Conservation (phyloP, 1,140 invertebrate species). For the Aphelinus atriplicis region DNA sequence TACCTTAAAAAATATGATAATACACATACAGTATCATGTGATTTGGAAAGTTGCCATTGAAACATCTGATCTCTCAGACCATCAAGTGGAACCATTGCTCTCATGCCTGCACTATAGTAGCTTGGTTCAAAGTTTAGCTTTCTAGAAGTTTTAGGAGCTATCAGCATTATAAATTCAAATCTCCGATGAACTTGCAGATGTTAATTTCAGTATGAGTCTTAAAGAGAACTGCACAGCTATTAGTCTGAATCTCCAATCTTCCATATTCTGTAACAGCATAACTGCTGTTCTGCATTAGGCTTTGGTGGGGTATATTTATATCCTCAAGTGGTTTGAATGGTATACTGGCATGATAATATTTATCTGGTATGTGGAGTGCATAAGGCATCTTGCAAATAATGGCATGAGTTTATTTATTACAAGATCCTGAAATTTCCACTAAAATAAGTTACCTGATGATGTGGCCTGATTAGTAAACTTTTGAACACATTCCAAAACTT, state of each 20-base stretch:
- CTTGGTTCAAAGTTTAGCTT: slow-evolving; percentile 4
- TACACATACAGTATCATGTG: slow-evolving; percentile 46
- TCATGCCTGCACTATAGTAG: neutral
- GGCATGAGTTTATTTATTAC: too few species aligned
- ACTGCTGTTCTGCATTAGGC: slow-evolving; percentile 44
- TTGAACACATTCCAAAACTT: too few species aligned
- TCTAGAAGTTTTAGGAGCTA: slow-evolving; percentile 18
- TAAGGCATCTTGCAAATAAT: slow-evolving; percentile 18
- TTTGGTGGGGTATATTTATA: slow-evolving; percentile 56
- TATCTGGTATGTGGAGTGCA: slow-evolving; percentile 43
- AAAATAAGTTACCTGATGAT: too few species aligned
- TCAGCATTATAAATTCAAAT: neutral
- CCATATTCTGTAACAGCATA: slow-evolving; percentile 31
- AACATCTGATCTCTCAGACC: slow-evolving; percentile 42
- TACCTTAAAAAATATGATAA: slow-evolving; percentile 5
- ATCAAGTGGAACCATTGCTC: slow-evolving; percentile 21
- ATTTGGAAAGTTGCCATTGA: slow-evolving; percentile 55
- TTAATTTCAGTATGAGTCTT: slow-evolving; percentile 34
- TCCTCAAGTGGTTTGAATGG: slow-evolving; percentile 52
- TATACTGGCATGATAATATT: slow-evolving; percentile 51
- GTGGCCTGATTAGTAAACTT: too few species aligned
- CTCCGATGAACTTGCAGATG: slow-evolving; percentile 12
- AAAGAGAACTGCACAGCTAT: slow-evolving; percentile 36
- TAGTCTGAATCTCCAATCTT: slow-evolving; percentile 23
- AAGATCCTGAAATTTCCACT: too few species aligned